phyloP scores from a whole-genome alignment of 2,113 vertebrate genomes.

The Leptobrachium ailaonicum region DNA sequence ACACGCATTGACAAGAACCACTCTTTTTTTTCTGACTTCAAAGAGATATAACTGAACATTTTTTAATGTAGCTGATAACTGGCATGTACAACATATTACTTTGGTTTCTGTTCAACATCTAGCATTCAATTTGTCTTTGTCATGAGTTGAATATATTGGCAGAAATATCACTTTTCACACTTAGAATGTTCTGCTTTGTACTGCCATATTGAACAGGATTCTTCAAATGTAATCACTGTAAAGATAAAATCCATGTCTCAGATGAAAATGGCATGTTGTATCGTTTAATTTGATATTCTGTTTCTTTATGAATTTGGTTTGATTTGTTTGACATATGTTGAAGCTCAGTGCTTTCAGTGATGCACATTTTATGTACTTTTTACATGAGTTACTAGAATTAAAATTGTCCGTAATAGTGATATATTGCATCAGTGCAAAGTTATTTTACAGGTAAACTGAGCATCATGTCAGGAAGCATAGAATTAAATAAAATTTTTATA shows the following conservation, averaged over 20 bases:
- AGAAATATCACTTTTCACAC: conserved; percentile 36
- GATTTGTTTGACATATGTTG: conserved; percentile 17
- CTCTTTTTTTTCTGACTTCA: conserved; percentile 11
- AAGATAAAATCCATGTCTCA: conserved; percentile 20
- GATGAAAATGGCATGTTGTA: conserved; percentile 17
- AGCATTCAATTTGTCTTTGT: conserved; percentile 22
- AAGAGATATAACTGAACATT: background rate
- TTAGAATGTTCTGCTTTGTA: conserved; percentile 31
- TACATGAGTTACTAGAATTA: background rate
- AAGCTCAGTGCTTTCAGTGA: background rate
- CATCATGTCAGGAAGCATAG: no score
- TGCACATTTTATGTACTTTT: background rate
- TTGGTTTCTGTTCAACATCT: conserved; percentile 22
- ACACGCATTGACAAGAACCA: conserved; percentile 8
- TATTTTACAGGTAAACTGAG: no score
- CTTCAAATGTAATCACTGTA: conserved; percentile 39
- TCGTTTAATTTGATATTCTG: background rate
- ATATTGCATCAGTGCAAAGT: no score
- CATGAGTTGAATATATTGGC: conserved; percentile 20
- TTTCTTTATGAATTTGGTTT: background rate
- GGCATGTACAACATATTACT: background rate
- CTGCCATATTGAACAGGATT: conserved; percentile 19
- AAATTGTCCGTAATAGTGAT: no score
- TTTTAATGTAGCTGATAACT: background rate
- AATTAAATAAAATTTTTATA: no score